Evolutionary conservation across 1,140 invertebrate species (phyloP), one percentile per base, ranked within the genome.

Genomic region (Drosophila melanogaster): DNA sequence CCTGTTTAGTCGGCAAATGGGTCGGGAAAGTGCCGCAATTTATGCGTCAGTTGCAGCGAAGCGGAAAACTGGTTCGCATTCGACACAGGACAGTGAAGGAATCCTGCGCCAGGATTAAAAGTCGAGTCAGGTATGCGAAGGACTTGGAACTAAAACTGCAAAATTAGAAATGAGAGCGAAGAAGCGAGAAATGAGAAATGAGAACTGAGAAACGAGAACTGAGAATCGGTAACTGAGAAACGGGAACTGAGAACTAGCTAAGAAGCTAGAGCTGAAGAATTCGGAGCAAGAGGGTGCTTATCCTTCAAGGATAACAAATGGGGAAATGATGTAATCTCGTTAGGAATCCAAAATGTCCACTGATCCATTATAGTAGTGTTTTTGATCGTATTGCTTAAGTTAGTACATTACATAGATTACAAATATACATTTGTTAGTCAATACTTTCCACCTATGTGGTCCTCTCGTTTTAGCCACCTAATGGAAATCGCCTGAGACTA

Each of bases 1-100:
- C 22, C 33, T 57, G 15, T 44, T 37, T 15, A 33, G 26, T 4
- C 37, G 44, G 22, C 53, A 60, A 54, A 66, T 65, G 46, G 46
- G 46, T 44, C 11, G 50, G 57, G 57, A 51, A 67, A 79, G 70
- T 70, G 66, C 41, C 66, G 65, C 74, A 89, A 84, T 89, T 84
- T 89, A 87, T 84, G 83, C 84, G 84, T 81, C 83, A 86, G 83
- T 86, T 86, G 83, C 76, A 77, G 47, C 76, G 76, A 84, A 80
- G 84, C 84, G 79, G 79, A 87, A 89, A 87, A 87, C 83, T 89
- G 83, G 83, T 87, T 87, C 81, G 74, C 73, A 86, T 85, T 81
- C 81, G 83, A 81, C 65, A 81, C 79, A 83, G 50, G 51, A 61
- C 59, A 51, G 30, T 44, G 6, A 47, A 74, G 22, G 19, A 77